Conservation (phyloP, 1,140 invertebrate genomes). For the Myzus persicae region DNA sequence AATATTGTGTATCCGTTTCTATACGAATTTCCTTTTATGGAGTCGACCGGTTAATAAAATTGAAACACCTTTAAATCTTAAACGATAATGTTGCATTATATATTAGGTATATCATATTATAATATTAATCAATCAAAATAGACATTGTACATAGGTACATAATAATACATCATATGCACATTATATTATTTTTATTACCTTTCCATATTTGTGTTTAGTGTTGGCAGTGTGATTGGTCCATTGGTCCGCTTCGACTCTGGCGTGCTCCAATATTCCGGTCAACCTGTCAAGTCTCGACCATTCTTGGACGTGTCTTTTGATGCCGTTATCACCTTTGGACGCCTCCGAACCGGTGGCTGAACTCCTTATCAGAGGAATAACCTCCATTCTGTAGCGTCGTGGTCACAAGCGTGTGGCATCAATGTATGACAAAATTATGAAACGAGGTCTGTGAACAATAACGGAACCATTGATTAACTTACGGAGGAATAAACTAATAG, state of each 20-base stretch:
- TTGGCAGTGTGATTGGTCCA: slow-evolving; percentile 67
- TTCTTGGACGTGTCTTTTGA: slow-evolving; percentile 66
- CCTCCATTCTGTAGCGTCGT: slow-evolving; percentile 65
- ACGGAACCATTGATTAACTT: neutral
- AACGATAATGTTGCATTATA: neutral
- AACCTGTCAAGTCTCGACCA: slow-evolving; percentile 68
- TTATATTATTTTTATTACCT: slow-evolving; percentile 63
- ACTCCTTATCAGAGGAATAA: slow-evolving; percentile 65
- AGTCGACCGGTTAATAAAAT: slow-evolving; percentile 25
- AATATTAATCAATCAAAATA: slow-evolving; percentile 14
- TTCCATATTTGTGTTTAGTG: slow-evolving; percentile 67
- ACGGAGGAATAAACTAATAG: neutral
- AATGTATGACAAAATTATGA: slow-evolving; percentile 6
- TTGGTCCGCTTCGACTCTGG: slow-evolving; percentile 67
- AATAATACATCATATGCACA: neutral
- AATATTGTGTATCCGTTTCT: neutral
- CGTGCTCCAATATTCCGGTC: slow-evolving; percentile 68
- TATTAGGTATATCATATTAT: neutral
- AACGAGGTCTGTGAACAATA: neutral
- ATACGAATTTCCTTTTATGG: slow-evolving; percentile 17
- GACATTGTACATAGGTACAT: neutral
- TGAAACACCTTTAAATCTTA: neutral
- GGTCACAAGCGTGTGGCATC: slow-evolving; percentile 18
- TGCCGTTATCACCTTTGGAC: slow-evolving; percentile 65
- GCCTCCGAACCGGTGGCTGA: slow-evolving; percentile 64